Evolutionary conservation across 2,888 invertebrate species (phyloP).

Genomic region (Trichopria drosophilae): DNA sequence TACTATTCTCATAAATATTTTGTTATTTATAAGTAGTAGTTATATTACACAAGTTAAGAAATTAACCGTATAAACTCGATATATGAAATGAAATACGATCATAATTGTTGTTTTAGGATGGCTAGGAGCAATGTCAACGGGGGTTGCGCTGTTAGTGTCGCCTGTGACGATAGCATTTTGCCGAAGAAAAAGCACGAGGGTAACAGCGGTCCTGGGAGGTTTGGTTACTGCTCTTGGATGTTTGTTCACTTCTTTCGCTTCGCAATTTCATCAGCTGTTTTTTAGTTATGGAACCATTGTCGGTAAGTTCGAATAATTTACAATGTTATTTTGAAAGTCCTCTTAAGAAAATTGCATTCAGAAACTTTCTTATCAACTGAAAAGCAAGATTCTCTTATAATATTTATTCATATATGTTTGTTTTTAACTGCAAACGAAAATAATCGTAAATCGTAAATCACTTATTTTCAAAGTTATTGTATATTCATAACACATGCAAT

Average conservation of each 20-base stretch:
- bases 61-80: too few relatives aligned
- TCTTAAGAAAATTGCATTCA: neutral
- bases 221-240: slow-evolving; percentile 83
- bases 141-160: slow-evolving; percentile 77
- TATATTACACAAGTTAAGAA: too few relatives aligned
- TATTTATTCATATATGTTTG: too few relatives aligned
- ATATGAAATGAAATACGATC: too few relatives aligned
- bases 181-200: slow-evolving; percentile 81
- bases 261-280: slow-evolving; percentile 86
- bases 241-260: slow-evolving; percentile 86
- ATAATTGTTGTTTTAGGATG: slow-evolving; percentile 69
- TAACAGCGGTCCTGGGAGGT: slow-evolving; percentile 85
- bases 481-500: too few relatives aligned
- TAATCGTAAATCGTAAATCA: too few relatives aligned
- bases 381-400: too few relatives aligned
- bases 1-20: too few relatives aligned
- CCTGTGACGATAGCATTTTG: slow-evolving; percentile 85
- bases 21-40: too few relatives aligned
- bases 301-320: slow-evolving; percentile 53
- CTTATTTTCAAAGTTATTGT: too few relatives aligned
- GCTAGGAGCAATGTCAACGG: slow-evolving; percentile 78
- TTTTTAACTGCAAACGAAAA: too few relatives aligned
- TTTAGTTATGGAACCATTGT: slow-evolving; percentile 74
- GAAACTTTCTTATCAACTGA: too few relatives aligned
- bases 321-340: neutral